Base-by-base conservation (phyloP, 2,113 vertebrate genomes). In the Thunnus maccoyii region DNA sequence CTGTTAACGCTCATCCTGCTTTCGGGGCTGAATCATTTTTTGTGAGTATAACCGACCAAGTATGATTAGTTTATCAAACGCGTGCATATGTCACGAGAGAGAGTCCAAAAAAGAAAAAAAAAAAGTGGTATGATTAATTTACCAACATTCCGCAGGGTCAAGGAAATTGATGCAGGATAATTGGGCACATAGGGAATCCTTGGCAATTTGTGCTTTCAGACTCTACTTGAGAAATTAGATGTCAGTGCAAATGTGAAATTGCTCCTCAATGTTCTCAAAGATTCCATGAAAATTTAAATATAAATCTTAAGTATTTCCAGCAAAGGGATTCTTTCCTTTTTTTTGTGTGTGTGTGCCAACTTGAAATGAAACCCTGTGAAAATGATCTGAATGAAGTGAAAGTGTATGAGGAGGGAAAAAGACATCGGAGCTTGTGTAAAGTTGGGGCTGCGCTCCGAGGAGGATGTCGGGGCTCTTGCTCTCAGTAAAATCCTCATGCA, bases 161-260 rank as follows among this genome's bases (percentile, higher is more conserved):
- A 94, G 93, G 88, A 94, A 93, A 94, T 94, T 95, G 95, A 96
- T 96, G 94, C 94, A 86, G 92, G 90, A 93, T 95, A 96, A 96
- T 96, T 96, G 95, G 95, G 93, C 94, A 93, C 95, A 90, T 72
- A 94, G 95, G 95, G 95, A 96, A 94, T 95, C 94, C 79, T 76
- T 87, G 86, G 94, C 95, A 95, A 95, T 96, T 95, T 96, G 95
- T 95, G 95, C 92, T 94, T 95, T 95, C 93, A 92, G 89, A 93
- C 90, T 93, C 80, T 90, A 94, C 94, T 95, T 92, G 94, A 95
- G 94, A 95, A 96, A 96, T 95, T 95, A 95, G 91, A 95, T 95
- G 95, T 96, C 94, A 93, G 94, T 95, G 95, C 93, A 95, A 96
- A 95, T 96, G 91, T 93, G 93, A 95, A 95, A 96, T 95, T 92